Conservation (phyloP, 2,888 invertebrate genomes). For the Dinocampus coccinellae region DNA sequence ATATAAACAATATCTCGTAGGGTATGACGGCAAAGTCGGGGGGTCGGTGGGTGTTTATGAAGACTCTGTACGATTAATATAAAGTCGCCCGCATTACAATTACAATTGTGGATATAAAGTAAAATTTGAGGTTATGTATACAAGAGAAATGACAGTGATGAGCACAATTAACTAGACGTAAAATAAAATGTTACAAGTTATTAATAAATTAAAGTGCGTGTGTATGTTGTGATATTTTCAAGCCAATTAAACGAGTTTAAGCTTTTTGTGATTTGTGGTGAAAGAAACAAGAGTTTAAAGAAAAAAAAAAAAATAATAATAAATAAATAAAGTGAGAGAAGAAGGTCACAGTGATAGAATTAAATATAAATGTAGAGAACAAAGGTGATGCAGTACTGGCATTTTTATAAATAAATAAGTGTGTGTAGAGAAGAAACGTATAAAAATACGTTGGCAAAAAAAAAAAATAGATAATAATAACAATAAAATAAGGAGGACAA, state of each 20-base stretch:
- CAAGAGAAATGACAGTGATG: background rate
- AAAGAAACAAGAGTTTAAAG: too few relatives aligned
- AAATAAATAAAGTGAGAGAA: too few relatives aligned
- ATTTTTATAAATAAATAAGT: background rate
- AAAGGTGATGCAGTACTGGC: too few relatives aligned
- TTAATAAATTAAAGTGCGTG: background rate
- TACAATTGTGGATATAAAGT: background rate
- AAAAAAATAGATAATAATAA: too few relatives aligned
- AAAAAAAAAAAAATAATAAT: too few relatives aligned
- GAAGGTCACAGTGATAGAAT: background rate
- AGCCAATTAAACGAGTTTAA: background rate
- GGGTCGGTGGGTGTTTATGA: slow-evolving; percentile 46
- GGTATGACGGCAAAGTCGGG: slow-evolving; percentile 66
- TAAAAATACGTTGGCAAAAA: too few relatives aligned
- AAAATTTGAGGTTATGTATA: background rate
- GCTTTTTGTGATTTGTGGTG: background rate
- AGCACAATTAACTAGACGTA: slow-evolving; percentile 4
- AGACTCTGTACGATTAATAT: slow-evolving; percentile 27
- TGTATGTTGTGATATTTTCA: background rate
- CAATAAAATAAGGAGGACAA: too few relatives aligned
- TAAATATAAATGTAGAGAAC: too few relatives aligned
- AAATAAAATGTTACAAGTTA: background rate
- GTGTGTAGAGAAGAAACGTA: background rate
- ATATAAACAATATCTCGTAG: slow-evolving; percentile 27
- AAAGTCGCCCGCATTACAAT: background rate